These are phyloP conservation scores for Hydractinia echinata DNA, from an alignment of 30 jellyfish, hydroid and myxozoan species.

Conservation along the genomic window DNA sequence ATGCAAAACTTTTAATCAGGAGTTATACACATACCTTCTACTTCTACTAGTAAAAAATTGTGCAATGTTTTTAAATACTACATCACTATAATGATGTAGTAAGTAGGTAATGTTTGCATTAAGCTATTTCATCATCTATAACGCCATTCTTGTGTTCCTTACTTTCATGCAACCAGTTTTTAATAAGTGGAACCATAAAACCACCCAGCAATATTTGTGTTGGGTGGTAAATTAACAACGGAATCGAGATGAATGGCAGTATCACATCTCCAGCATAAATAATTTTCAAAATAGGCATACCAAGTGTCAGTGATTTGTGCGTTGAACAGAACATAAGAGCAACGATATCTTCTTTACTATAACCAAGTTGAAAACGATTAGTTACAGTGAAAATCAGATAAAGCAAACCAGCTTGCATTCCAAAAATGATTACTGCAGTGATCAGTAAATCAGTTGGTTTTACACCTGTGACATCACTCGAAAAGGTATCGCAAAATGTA, in stretches of 20 bases:
- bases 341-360: conserved; percentile 66
- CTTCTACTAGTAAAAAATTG: too few species aligned
- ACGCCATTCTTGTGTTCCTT: neutral
- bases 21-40: too few species aligned
- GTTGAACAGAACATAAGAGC: conserved; percentile 92
- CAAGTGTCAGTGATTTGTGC: conserved; percentile 85
- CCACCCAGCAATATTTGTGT: conserved; percentile 89
- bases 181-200: conserved; percentile 65
- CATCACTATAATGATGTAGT: too few species aligned
- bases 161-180: conserved; percentile 43
- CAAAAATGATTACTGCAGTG: conserved; percentile 39
- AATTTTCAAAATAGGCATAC: conserved; percentile 89
- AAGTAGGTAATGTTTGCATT: too few species aligned
- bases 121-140: too few species aligned
- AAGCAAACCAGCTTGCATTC: conserved; percentile 44
- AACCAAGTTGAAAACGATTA: conserved; percentile 45
- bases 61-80: too few species aligned
- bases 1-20: too few species aligned
- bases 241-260: conserved; percentile 74
- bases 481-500: conserved; percentile 90
- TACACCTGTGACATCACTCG: conserved; percentile 49
- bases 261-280: conserved; percentile 63
- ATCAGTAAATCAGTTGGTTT: conserved; percentile 23
- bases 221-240: conserved; percentile 81
- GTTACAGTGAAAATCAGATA: conserved; percentile 40